Evolutionary conservation across 1,140 invertebrate species (phyloP).

Genomic region (Drosophila orena): DNA sequence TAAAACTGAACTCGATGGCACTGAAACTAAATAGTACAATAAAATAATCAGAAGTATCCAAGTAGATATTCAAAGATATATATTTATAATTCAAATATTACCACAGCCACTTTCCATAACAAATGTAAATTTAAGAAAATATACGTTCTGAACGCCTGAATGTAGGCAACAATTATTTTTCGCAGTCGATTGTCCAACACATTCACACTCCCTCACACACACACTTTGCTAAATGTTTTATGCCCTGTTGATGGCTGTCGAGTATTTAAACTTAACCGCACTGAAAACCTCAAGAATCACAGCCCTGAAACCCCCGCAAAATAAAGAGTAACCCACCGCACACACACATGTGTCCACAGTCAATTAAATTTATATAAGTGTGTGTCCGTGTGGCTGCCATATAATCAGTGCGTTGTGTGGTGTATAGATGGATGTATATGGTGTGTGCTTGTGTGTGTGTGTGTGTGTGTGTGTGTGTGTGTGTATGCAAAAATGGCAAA

Average conservation of each 20-base stretch:
- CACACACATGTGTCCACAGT: constrained; percentile 65
- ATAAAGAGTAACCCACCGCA: constrained; percentile 41
- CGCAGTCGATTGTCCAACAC: constrained; percentile 35
- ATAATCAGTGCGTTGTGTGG: constrained; percentile 61
- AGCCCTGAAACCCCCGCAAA: constrained; percentile 49
- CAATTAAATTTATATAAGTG: constrained; percentile 71
- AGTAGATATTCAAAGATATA: too few relatives aligned
- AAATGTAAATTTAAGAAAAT: too few relatives aligned
- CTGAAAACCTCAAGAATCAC: constrained; percentile 78
- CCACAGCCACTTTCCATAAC: too few relatives aligned
- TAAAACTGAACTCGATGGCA: neutral
- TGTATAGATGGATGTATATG: constrained; percentile 37
- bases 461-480: too few relatives aligned
- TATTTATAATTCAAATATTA: too few relatives aligned
- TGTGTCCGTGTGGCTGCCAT: constrained; percentile 56
- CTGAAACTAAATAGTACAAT: neutral
- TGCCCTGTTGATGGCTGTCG: constrained; percentile 79
- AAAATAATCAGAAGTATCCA: too few relatives aligned
- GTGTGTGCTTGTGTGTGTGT: constrained; percentile 38
- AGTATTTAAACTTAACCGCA: constrained; percentile 82
- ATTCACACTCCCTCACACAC: constrained; percentile 23
- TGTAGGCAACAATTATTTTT: constrained; percentile 63
- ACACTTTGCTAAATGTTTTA: constrained; percentile 74
- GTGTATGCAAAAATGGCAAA: constrained; percentile 79
- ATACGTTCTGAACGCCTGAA: constrained; percentile 28